Base-by-base conservation (phyloP, 2,888 invertebrate species). In the Rapana venosa region DNA sequence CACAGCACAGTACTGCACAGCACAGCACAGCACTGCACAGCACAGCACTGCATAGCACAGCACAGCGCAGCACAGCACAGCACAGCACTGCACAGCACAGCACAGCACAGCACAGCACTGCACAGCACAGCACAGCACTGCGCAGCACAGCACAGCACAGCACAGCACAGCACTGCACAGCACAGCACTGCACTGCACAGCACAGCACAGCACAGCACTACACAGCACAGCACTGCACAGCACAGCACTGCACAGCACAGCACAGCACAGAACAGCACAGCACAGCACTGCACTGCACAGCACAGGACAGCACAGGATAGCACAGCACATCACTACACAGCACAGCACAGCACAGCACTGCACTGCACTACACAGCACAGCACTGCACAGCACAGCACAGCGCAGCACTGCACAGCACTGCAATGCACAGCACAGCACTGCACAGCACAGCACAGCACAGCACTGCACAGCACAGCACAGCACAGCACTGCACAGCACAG, bases 41-140 rank as follows among this genome's bases (percentile, higher is more conserved):
- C 85, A 83, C 83, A 85, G 56, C 5, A 56, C 58, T 56, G 58
- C 85, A 85, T 56, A 85, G 70, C 70, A 87, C 70, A 87, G 87
- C 66, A 87, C 87, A 87, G 87, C 87, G 30, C 58, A 87, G 87
- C 87, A 66, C 58, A 87, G 70, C 87, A 87, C 87, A 87, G 87
- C 66, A 66, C 66, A 87, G 61, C 87, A 32, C 87, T 66, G 87
- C 86, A 86, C 35, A 86, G 20, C 56, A 56, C 86, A 86, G 30
- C 86, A 86, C 61, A 66, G 85, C 85, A 58, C 85, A 86, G 85
- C 58, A 6, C 58, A 86, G 85, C 85, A 85, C 85, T 47, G 85
- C 85, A 85, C 85, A 58, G 56, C 85, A 85, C 85, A 86, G 58
- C 85, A 86, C 85, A 86, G 61, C 26, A 47, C 85, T 58, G 58